phyloP scores from a whole-genome alignment of 2,888 invertebrate genomes.

The Achlya flavicornis region DNA sequence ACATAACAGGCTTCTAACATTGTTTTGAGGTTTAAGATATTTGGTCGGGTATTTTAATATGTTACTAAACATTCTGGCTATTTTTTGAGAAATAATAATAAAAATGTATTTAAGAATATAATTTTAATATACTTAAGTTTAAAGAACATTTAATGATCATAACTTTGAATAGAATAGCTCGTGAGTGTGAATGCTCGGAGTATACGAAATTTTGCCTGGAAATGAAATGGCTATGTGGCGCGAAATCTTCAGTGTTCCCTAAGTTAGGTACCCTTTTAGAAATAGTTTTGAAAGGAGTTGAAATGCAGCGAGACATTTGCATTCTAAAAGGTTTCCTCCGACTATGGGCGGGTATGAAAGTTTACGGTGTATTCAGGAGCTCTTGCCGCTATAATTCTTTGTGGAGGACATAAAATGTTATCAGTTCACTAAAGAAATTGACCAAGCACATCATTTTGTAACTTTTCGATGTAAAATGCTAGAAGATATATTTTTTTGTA shows the following conservation, averaged over 20 bases:
- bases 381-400: slow-evolving; percentile 42
- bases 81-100: neutral
- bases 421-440: slow-evolving; percentile 42
- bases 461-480: neutral
- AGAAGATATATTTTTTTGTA: no score
- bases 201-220: slow-evolving; percentile 52
- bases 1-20: neutral
- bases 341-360: slow-evolving; percentile 59
- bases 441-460: slow-evolving; percentile 38
- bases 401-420: slow-evolving; percentile 50
- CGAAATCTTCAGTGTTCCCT: slow-evolving; percentile 62
- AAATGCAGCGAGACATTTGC: slow-evolving; percentile 74
- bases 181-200: slow-evolving; percentile 34
- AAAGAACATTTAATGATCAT: neutral
- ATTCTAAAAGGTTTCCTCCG: slow-evolving; percentile 65
- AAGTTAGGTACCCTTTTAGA: slow-evolving; percentile 65
- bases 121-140: no score
- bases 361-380: slow-evolving; percentile 53
- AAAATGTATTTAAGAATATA: neutral
- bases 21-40: neutral
- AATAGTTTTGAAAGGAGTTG: slow-evolving; percentile 72
- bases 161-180: slow-evolving; percentile 1
- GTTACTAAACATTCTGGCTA: no score
- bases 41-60: no score
- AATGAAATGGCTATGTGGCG: slow-evolving; percentile 57